Conservation (phyloP, 2,888 invertebrate species). For the Podabrus alpinus region DNA sequence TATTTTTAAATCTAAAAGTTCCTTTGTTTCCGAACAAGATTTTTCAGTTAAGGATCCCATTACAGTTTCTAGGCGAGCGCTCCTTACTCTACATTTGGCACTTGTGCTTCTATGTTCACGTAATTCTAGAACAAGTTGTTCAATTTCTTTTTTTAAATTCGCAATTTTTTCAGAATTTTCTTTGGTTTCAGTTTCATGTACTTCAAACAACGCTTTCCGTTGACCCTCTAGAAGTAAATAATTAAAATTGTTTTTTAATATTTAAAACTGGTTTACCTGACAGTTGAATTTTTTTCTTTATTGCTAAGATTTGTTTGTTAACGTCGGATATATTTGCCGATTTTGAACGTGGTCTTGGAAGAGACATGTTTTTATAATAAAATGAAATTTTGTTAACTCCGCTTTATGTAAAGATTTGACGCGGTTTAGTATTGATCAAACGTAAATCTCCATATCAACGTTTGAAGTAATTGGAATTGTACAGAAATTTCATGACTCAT, state of each 20-base stretch:
- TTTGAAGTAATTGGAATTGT: background rate
- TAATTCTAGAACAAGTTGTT: constrained; percentile 64
- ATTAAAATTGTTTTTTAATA: background rate
- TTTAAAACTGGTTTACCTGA: constrained; percentile 63
- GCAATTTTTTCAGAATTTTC: constrained; percentile 72
- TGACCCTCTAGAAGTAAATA: constrained; percentile 71
- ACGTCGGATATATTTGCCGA: constrained; percentile 58
- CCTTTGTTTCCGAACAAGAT: constrained; percentile 57
- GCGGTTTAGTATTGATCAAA: background rate
- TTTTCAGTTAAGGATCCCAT: constrained; percentile 58
- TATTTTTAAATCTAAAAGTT: constrained; percentile 69
- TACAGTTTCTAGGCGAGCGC: constrained; percentile 43
- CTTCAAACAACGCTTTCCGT: constrained; percentile 80
- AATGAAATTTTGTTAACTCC: background rate
- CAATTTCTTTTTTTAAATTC: constrained; percentile 74
- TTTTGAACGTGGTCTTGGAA: constrained; percentile 9
- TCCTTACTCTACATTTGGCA: constrained; percentile 47
- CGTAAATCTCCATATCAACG: background rate
- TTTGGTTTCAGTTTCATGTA: constrained; percentile 75
- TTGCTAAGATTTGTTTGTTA: constrained; percentile 80
- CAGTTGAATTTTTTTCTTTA: constrained; percentile 84
- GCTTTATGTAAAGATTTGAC: background rate
- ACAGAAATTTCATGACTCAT: background rate
- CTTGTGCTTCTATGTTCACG: constrained; percentile 58
- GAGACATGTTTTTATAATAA: background rate